phyloP scores from a whole-genome alignment of 2,113 vertebrate genomes.

The Benitochromis conjunctus region DNA sequence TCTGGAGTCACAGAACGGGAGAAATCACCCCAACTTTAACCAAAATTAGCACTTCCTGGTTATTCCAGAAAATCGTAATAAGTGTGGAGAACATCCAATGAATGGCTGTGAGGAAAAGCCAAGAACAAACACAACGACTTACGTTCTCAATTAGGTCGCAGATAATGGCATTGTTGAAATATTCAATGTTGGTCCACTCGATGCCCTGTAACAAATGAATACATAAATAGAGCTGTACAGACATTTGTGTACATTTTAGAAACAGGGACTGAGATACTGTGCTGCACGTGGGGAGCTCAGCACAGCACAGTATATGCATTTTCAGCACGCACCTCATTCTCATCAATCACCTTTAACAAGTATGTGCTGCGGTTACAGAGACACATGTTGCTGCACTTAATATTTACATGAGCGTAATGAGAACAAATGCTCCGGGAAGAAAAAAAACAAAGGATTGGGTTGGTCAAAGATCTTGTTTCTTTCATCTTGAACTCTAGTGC shows the following conservation, averaged over 20 bases:
- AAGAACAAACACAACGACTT: constrained; percentile 67
- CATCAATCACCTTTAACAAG: not conserved
- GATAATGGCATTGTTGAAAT: constrained; percentile 98
- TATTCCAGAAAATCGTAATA: not conserved
- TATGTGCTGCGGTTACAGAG: not conserved
- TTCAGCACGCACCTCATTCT: not conserved
- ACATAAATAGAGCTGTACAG: not conserved
- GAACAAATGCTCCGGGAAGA: not conserved
- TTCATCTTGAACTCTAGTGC: not conserved
- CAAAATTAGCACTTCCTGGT: not conserved
- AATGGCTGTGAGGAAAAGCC: not conserved
- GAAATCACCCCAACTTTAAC: not conserved
- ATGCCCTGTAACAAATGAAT: constrained; percentile 77
- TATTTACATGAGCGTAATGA: not conserved
- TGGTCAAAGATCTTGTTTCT: not conserved
- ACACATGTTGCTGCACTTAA: not conserved
- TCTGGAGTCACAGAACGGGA: accelerated
- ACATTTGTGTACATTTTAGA: not conserved
- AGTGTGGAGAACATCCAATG: not conserved
- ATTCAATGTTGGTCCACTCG: constrained; percentile 98
- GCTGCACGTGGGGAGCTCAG: not conserved
- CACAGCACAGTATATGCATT: not conserved
- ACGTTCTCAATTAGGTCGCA: constrained; percentile 99
- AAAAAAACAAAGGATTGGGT: not conserved
- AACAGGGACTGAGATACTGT: not conserved